Evolutionary conservation across 2,888 invertebrate species (phyloP).

Genomic region (Leptarthrus brevirostris): DNA sequence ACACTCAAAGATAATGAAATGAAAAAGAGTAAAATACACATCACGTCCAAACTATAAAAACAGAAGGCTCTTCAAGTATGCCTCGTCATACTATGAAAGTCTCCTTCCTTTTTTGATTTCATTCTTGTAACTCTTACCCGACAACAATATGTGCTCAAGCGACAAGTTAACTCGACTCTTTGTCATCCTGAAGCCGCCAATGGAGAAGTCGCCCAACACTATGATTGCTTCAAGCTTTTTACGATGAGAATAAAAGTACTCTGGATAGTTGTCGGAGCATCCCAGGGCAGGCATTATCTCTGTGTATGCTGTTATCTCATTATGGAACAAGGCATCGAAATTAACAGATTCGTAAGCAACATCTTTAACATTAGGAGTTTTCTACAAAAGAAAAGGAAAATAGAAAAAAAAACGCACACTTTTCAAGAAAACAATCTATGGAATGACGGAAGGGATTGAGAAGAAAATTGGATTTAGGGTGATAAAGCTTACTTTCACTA

Average conservation of each 20-base stretch:
- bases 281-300: slow-evolving; percentile 60
- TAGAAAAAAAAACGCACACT: background rate
- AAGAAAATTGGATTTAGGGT: background rate
- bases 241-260: slow-evolving; percentile 61
- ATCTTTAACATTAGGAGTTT: slow-evolving; percentile 60
- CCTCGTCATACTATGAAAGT: background rate
- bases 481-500: slow-evolving; percentile 61
- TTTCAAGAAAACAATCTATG: background rate
- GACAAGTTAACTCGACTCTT: slow-evolving; percentile 60
- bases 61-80: slow-evolving; percentile 12
- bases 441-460: background rate
- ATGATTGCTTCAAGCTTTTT: slow-evolving; percentile 58
- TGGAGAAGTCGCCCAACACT: slow-evolving; percentile 61
- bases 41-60: slow-evolving; percentile 13
- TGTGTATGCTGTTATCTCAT: slow-evolving; percentile 62
- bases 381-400: slow-evolving; percentile 56
- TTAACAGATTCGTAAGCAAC: slow-evolving; percentile 59
- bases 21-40: background rate
- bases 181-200: slow-evolving; percentile 60
- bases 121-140: slow-evolving; percentile 56
- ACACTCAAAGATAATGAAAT: background rate
- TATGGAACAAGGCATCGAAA: slow-evolving; percentile 61
- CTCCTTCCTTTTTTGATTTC: background rate
- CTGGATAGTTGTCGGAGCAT: slow-evolving; percentile 56
- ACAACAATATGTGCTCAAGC: slow-evolving; percentile 62